A percentile compares a stretch with the other conserved stretches of the same genome.
Evolutionary conservation across 2,113 vertebrate genomes (phyloP).

Genomic region (Willisornis vidua): DNA sequence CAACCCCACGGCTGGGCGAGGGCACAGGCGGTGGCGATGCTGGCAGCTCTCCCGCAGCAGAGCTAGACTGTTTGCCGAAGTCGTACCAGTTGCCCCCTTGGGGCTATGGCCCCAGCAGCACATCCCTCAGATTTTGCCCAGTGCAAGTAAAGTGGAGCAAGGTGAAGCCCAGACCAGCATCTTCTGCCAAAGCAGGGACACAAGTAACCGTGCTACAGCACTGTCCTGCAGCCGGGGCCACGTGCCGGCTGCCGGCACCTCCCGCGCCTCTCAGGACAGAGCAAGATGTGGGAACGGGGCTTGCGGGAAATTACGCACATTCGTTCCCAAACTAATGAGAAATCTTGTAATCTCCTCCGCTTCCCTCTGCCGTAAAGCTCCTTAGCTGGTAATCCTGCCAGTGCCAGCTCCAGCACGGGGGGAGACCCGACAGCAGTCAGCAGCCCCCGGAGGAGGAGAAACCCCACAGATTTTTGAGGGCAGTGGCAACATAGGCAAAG

Average conservation of each 20-base stretch:
- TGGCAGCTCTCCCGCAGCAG: not conserved
- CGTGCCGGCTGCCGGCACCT: not conserved
- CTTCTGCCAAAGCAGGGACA: not conserved
- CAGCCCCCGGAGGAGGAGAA: not conserved
- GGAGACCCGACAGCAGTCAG: not conserved
- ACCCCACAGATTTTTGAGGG: not conserved
- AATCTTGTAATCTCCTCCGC: not conserved
- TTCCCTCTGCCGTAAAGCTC: constrained; percentile 8
- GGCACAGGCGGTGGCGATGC: not conserved
- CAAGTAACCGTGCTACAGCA: not conserved
- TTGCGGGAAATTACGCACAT: not conserved
- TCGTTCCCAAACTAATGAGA: not conserved
- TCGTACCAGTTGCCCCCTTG: fast-evolving
- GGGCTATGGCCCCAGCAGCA: not conserved
- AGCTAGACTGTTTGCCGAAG: fast-evolving
- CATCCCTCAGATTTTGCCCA: not conserved
- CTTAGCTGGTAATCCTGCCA: constrained; percentile 36
- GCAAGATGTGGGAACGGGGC: not conserved
- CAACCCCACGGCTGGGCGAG: fast-evolving
- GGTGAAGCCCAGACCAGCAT: not conserved
- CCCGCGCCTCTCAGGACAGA: not conserved
- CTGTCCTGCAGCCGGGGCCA: not conserved
- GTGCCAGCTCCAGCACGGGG: fast-evolving
- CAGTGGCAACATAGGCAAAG: fast-evolving
- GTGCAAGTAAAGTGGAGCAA: not conserved